These are phyloP conservation scores for Clytia hemisphaerica DNA, from an alignment of 30 jellyfish, hydroid and myxozoan species.

Conservation along the genomic window DNA sequence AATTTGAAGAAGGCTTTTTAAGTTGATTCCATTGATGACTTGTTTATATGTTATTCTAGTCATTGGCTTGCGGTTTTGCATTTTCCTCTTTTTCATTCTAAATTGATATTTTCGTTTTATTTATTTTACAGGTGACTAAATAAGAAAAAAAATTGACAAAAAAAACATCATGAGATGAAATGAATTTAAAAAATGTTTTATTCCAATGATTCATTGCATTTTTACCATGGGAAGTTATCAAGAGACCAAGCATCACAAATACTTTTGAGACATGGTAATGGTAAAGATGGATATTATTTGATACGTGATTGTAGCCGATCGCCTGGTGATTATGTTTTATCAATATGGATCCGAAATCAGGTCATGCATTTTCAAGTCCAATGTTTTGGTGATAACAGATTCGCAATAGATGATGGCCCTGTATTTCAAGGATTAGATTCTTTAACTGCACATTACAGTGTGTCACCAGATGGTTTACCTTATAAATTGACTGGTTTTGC, in stretches of 20 bases:
- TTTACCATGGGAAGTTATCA: conserved; percentile 84
- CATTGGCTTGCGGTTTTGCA: no score
- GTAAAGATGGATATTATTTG: conserved; percentile 67
- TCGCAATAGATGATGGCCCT: conserved; percentile 85
- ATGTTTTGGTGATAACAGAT: conserved; percentile 62
- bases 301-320: conserved; percentile 85
- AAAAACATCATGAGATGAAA: no score
- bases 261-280: conserved; percentile 39
- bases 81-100: no score
- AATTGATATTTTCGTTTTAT: no score
- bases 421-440: conserved; percentile 78
- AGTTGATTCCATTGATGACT: no score
- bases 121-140: no score
- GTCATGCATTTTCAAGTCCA: conserved; percentile 74
- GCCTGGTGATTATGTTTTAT: conserved; percentile 69
- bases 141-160: no score
- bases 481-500: conserved; percentile 60
- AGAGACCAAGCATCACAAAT: conserved; percentile 72
- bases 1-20: no score
- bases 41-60: no score
- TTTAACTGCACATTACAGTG: conserved; percentile 52
- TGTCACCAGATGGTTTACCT: conserved; percentile 76
- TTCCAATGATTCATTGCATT: conserved; percentile 32
- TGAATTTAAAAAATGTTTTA: conserved; percentile 46
- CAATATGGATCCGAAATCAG: conserved; percentile 48